Percentiles rank a stretch among this genome's conserved stretches.
phyloP scores from a whole-genome alignment of 1,140 invertebrate species.

The Diorhabda elongata region DNA sequence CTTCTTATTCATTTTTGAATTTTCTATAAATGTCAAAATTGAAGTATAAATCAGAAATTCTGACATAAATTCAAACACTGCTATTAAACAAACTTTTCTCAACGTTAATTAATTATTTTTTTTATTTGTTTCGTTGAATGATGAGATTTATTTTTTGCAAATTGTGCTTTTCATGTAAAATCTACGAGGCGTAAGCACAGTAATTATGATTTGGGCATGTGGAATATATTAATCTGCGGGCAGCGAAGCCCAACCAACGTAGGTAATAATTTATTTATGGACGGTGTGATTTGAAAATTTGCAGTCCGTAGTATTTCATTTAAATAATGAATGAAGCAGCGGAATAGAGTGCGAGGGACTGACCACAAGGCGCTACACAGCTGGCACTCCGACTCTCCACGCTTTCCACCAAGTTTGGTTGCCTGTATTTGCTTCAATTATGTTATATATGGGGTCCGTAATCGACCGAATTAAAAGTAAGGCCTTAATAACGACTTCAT shows the following conservation, averaged over 20 bases:
- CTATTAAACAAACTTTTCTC: too few species aligned
- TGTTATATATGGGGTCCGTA: constrained; percentile 2
- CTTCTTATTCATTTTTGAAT: too few species aligned
- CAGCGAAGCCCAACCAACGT: not conserved
- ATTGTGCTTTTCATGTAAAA: too few species aligned
- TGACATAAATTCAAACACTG: too few species aligned
- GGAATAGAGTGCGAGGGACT: not conserved
- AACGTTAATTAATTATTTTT: too few species aligned
- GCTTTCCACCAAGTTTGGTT: not conserved
- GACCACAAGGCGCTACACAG: not conserved
- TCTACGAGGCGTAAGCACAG: too few species aligned
- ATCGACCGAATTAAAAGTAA: not conserved
- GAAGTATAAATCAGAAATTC: too few species aligned
- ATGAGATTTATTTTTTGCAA: too few species aligned
- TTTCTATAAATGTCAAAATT: too few species aligned
- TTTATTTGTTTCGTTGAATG: too few species aligned
- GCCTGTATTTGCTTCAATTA: constrained; percentile 2
- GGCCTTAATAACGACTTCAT: not conserved
- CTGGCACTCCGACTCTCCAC: not conserved
- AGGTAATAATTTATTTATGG: not conserved
- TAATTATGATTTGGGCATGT: too few species aligned
- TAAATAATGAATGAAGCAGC: not conserved
- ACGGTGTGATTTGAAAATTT: not conserved
- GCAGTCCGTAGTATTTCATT: not conserved
- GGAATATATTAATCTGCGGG: too few species aligned